These are phyloP conservation scores for Flexamia atlantica DNA, from an alignment of 2,888 invertebrate genomes.

Conservation along the genomic window DNA sequence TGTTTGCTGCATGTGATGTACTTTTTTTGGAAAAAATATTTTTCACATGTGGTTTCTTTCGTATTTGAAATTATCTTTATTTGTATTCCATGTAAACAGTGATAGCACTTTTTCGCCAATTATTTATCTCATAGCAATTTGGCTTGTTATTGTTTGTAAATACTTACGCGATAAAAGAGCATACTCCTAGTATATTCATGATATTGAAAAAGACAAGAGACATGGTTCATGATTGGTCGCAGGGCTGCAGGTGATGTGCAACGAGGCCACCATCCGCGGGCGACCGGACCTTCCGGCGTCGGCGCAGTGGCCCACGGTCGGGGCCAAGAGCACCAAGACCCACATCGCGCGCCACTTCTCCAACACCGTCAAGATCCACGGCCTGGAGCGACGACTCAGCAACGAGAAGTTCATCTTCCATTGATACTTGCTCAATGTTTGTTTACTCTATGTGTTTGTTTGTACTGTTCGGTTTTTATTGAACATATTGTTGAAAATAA, in stretches of 20 bases:
- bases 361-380: slow-evolving; percentile 70
- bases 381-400: slow-evolving; percentile 66
- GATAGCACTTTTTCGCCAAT: no score
- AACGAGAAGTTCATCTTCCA: slow-evolving; percentile 57
- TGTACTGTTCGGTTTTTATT: slow-evolving; percentile 21
- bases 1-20: no score
- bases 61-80: no score
- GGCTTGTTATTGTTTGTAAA: no score
- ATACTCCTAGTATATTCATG: no score
- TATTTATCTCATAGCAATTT: no score
- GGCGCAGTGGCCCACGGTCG: slow-evolving; percentile 62
- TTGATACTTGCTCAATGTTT: slow-evolving; percentile 50
- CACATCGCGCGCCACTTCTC: slow-evolving; percentile 71
- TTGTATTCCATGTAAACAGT: no score
- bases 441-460: not conserved
- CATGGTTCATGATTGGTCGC: slow-evolving; percentile 62
- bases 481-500: slow-evolving; percentile 42
- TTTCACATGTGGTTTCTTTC: no score
- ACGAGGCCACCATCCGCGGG: slow-evolving; percentile 70
- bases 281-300: slow-evolving; percentile 68
- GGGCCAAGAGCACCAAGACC: slow-evolving; percentile 70
- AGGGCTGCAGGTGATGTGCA: slow-evolving; percentile 71
- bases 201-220: no score
- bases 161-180: no score
- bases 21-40: no score